Base-by-base conservation (phyloP, 2,113 vertebrate species). In the Thomomys bottae region DNA sequence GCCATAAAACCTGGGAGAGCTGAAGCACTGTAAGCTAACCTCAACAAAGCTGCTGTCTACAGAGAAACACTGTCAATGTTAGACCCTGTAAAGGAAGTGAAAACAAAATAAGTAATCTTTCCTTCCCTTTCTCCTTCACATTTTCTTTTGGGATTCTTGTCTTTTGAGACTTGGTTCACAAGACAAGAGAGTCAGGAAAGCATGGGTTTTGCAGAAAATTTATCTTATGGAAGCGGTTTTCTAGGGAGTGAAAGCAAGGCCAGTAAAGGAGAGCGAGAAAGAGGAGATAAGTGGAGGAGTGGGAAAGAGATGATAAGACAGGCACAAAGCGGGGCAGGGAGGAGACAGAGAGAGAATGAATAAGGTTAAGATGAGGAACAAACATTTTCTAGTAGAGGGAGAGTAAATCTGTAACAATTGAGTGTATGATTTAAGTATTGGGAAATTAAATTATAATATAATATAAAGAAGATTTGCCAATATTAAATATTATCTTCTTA, bases 401-500 rank as follows among this genome's bases (percentile, higher is more conserved):
- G 15, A 57, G 8, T 66, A 15, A 38, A n/a, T 17, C 30, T 59
- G 14, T 21, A 76, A 77, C 23, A 71, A 28, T 0, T 49, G 54
- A 72, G 1, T 8, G 67, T 5, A 14, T 42, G 4, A 57, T 20
- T 54, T 36, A 87, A 87, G 21, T 15, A 32, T 45, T 10, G 11
- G 17, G 73, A 86, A 90, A 72, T 40, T 49, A 80, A 77, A 71
- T 2, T 54, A 45, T 4, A 36, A 3, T 32, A 40, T 0, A 64
- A 4, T 23, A 18, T 73, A 42, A 92, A 34, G 32, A 71, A 59
- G 9, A 28, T 26, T 26, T 81, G 26, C 72, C 38, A 42, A 40
- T 79, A 57, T 42, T 79, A 91, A 78, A 54, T 66, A 67, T 1
- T 9, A 71, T 57, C 77, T 87, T 84, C 87, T 93, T 64, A 85